Conservation (phyloP, 2,888 invertebrate genomes). For the Nineta flava region DNA sequence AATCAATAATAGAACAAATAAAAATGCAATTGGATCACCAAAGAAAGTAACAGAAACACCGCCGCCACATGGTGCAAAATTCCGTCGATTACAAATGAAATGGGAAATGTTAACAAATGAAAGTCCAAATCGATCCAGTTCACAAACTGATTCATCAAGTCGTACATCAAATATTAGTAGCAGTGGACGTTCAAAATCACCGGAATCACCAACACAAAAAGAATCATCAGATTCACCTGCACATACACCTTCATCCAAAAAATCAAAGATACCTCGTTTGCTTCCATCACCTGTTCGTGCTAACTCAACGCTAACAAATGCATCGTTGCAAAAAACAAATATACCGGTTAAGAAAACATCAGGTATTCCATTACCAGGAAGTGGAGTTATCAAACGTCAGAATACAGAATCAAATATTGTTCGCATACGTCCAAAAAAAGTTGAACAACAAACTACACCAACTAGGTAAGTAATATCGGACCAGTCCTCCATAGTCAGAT, state of each 20-base stretch:
- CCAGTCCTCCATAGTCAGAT: too few species aligned
- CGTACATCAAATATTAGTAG: conserved; percentile 20
- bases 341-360: conserved; percentile 18
- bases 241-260: conserved; percentile 26
- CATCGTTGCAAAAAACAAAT: conserved; percentile 25
- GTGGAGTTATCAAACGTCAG: conserved; percentile 19
- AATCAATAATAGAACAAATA: conserved; percentile 12
- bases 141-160: conserved; percentile 3
- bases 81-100: conserved; percentile 58
- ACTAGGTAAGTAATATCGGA: conserved; percentile 8
- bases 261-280: conserved; percentile 60
- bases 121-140: conserved; percentile 17
- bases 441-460: conserved; percentile 8
- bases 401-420: conserved; percentile 27
- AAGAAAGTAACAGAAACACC: conserved; percentile 3
- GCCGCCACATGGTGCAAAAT: conserved; percentile 43
- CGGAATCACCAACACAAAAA: conserved; percentile 30
- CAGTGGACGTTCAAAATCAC: conserved; percentile 25
- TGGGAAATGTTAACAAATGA: conserved; percentile 62
- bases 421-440: conserved; percentile 16
- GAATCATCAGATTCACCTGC: conserved; percentile 24
- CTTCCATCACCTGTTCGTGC: conserved; percentile 57
- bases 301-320: conserved; percentile 34
- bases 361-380: conserved; percentile 20
- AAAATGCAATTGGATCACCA: background rate